phyloP scores from a whole-genome alignment of 2,113 vertebrate genomes.

The Menidia beryllina region DNA sequence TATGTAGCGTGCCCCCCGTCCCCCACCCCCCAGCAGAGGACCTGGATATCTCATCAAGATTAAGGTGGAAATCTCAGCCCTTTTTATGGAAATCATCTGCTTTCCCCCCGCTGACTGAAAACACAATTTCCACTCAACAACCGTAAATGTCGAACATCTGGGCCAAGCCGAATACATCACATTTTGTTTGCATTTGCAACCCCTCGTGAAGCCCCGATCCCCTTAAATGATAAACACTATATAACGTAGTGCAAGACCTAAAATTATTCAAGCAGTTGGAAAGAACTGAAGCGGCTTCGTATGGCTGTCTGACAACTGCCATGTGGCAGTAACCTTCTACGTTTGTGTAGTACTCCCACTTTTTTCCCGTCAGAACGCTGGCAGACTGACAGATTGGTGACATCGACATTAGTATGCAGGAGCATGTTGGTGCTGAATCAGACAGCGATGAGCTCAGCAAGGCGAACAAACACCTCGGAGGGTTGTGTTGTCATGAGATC shows the following conservation, averaged over 20 bases:
- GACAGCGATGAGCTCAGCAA: slow-evolving; percentile 62
- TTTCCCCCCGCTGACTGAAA: slow-evolving; percentile 45
- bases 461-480: slow-evolving; percentile 67
- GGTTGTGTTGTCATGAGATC: slow-evolving; percentile 70
- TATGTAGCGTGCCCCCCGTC: slow-evolving; percentile 31
- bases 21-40: slow-evolving; percentile 26
- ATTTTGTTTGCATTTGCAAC: background rate
- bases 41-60: slow-evolving; percentile 36
- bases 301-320: slow-evolving; percentile 46
- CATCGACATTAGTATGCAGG: slow-evolving; percentile 71
- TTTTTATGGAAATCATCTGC: slow-evolving; percentile 61
- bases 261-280: slow-evolving; percentile 13
- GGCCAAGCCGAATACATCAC: slow-evolving; percentile 20
- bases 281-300: slow-evolving; percentile 36
- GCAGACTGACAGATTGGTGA: slow-evolving; percentile 78
- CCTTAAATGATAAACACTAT: slow-evolving; percentile 24
- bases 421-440: slow-evolving; percentile 64
- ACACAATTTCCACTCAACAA: slow-evolving; percentile 36
- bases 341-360: slow-evolving; percentile 30
- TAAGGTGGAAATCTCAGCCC: slow-evolving; percentile 44
- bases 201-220: slow-evolving; percentile 12
- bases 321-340: slow-evolving; percentile 41
- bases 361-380: slow-evolving; percentile 47
- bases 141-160: slow-evolving; percentile 36
- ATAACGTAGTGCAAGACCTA: slow-evolving; percentile 32